Evolutionary conservation across 2,888 invertebrate species (phyloP).

Genomic region (Troides helena): DNA sequence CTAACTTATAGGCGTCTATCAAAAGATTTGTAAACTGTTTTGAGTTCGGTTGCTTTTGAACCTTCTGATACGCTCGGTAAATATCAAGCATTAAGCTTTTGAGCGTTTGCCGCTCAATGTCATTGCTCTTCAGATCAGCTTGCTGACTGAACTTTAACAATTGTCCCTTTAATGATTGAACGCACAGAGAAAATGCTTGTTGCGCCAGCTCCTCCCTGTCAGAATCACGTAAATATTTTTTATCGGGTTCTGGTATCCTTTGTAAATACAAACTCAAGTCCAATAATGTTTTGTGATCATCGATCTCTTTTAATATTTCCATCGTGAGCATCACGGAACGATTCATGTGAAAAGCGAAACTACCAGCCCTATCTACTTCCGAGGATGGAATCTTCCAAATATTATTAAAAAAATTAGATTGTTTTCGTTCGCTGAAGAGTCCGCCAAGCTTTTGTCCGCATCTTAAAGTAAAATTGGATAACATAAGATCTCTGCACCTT

Average conservation of each 20-base stretch:
- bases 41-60: slow-evolving; percentile 80
- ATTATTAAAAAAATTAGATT: slow-evolving; percentile 94
- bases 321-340: slow-evolving; percentile 90
- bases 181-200: slow-evolving; percentile 87
- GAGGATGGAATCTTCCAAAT: slow-evolving; percentile 94
- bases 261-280: slow-evolving; percentile 89
- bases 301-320: slow-evolving; percentile 88
- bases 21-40: slow-evolving; percentile 84
- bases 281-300: slow-evolving; percentile 89
- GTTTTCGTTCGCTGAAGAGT: slow-evolving; percentile 91
- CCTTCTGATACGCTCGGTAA: slow-evolving; percentile 85
- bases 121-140: slow-evolving; percentile 67
- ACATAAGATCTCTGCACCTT: slow-evolving; percentile 85
- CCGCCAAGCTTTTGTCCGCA: slow-evolving; percentile 86
- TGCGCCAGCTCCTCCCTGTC: slow-evolving; percentile 90
- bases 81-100: slow-evolving; percentile 78
- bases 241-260: slow-evolving; percentile 91
- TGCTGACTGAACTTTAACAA: slow-evolving; percentile 78
- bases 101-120: slow-evolving; percentile 71
- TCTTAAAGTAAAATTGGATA: slow-evolving; percentile 84
- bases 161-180: slow-evolving; percentile 84
- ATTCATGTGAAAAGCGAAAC: slow-evolving; percentile 94
- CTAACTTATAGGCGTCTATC: slow-evolving; percentile 85
- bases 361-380: slow-evolving; percentile 95
- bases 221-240: slow-evolving; percentile 91